Evolutionary conservation across 2,113 vertebrate genomes (phyloP).

Genomic region (Gorsachius goisagi): DNA sequence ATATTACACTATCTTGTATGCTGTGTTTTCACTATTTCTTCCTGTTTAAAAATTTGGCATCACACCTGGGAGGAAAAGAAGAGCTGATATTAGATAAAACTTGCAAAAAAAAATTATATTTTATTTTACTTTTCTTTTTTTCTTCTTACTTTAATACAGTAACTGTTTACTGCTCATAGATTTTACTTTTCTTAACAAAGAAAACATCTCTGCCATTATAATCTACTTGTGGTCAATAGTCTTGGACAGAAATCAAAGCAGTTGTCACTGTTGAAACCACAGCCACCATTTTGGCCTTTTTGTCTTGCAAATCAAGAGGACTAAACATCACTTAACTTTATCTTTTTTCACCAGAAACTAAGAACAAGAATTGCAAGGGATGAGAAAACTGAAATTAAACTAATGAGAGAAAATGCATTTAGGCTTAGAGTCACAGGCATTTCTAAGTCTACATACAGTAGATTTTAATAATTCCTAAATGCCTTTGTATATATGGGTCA

Average conservation of each 20-base stretch:
- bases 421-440: neutral
- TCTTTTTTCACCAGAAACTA: neutral
- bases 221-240: neutral
- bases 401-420: neutral
- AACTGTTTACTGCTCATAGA: neutral
- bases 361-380: neutral
- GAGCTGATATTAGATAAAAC: neutral
- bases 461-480: neutral
- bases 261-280: neutral
- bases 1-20: neutral
- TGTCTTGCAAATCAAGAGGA: slow-evolving; percentile 15
- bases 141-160: neutral
- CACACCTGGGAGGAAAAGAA: neutral
- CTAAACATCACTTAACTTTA: neutral
- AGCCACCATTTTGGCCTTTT: neutral
- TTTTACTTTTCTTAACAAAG: neutral
- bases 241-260: neutral
- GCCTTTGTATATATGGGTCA: neutral
- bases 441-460: neutral
- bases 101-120: neutral
- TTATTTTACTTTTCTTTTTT: neutral
- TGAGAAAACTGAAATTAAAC: neutral
- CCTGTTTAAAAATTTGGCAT: neutral
- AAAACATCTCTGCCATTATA: neutral
- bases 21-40: neutral